Evolutionary conservation across 2,113 vertebrate species (phyloP), one percentile per base, ranked within the genome.

Genomic region (Poeciliopsis prolifica): DNA sequence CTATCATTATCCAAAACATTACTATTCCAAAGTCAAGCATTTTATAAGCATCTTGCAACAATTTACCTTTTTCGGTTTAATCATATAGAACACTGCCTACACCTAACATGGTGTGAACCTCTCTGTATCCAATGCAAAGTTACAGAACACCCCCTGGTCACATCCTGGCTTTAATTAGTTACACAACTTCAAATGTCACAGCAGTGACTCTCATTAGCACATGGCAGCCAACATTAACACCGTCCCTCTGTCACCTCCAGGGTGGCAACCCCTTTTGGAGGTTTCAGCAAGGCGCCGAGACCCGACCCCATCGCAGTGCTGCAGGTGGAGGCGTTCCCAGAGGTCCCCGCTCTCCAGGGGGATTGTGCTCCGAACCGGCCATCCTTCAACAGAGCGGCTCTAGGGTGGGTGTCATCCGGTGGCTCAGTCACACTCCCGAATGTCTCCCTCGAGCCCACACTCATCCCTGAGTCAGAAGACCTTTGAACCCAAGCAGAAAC

Each of bases 201-300:
- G 74, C 66, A 42, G 51, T 75, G 70, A 61, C 31, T 65, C 31
- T 87, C 75, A 65, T 85, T 84, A 70, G 68, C 77, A 77, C 74
- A 78, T 68, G 44, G 70, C 28, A 15, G 51, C 51, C 51, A 33
- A 73, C 58, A 75, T 82, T 86, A 77, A 78, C 80, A 7, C 65
- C 71, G 44, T 73, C 68, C 30, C 73, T 76, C 88, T 75, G 61
- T 75, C 77, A 79, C 77, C 74, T 90, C 70, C 94, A 99, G 98
- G 93, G 96, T 98, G 80, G 97, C 98, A 12, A 97, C 94, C 70
- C 98, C 97, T 19, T 99, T 98, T 64, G 96, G 97, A 40, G 98
- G 97, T 77, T 99, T 99, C 86, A 93, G 95, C 89, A 95, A 94
- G 84, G 93, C 95, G 77, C 95, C 96, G 60, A 95, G 93, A 87